Evolutionary conservation across 2,888 invertebrate genomes (phyloP).

Genomic region (Nomada ferruginata): DNA sequence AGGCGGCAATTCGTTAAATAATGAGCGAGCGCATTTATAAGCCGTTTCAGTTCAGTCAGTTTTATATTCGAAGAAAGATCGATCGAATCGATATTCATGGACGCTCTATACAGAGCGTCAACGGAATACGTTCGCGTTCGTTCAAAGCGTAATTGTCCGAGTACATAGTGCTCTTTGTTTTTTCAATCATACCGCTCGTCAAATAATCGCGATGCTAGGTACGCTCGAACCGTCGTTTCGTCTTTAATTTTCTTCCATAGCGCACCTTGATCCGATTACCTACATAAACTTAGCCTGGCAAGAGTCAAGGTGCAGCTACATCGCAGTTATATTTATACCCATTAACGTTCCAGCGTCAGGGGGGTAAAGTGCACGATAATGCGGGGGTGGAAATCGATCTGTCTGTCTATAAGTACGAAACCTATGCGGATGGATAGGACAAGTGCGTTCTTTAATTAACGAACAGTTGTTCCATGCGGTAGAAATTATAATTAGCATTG

Average conservation of each 20-base stretch:
- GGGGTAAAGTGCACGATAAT: constrained; percentile 35
- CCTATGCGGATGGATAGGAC: not conserved
- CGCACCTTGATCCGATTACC: constrained; percentile 52
- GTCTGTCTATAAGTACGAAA: constrained; percentile 10
- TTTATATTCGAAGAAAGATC: constrained; percentile 33
- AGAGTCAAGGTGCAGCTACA: constrained; percentile 49
- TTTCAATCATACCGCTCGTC: constrained; percentile 1
- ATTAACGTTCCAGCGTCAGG: constrained; percentile 52
- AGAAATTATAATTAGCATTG: not conserved
- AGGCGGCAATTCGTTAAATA: constrained; percentile 15
- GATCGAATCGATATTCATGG: constrained; percentile 2
- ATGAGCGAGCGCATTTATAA: constrained; percentile 18
- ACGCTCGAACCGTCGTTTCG: not conserved
- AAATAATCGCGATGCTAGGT: not conserved
- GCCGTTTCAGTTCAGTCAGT: not conserved
- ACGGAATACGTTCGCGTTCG: not conserved
- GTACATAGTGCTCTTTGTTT: too few relatives aligned
- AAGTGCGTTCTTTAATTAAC: not conserved
- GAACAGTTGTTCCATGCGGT: not conserved
- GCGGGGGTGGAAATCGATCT: constrained; percentile 39
- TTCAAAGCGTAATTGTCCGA: not conserved
- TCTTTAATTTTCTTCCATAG: constrained; percentile 34
- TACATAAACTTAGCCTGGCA: constrained; percentile 44
- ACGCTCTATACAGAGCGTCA: not conserved
- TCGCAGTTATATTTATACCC: constrained; percentile 44